Evolutionary conservation across 2,113 vertebrate genomes (phyloP).

Genomic region (Corydoras sp.): DNA sequence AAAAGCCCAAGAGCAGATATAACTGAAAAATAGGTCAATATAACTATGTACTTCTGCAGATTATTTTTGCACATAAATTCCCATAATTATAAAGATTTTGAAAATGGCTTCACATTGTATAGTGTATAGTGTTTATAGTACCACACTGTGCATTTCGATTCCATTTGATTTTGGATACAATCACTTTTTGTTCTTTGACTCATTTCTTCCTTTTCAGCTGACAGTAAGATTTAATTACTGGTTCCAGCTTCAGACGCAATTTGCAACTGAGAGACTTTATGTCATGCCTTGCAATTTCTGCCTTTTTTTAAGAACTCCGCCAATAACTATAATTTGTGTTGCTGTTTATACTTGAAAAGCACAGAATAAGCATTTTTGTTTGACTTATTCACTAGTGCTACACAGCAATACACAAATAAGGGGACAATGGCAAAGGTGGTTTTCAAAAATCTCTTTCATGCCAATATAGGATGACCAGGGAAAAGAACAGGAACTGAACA

Average conservation of each 20-base stretch:
- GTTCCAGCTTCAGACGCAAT: too few species aligned
- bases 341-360: constrained; percentile 44
- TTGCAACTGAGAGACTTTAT: background rate
- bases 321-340: constrained; percentile 16
- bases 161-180: constrained; percentile 34
- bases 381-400: constrained; percentile 40
- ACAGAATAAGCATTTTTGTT: constrained; percentile 37
- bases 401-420: constrained; percentile 42
- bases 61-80: constrained; percentile 69
- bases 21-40: constrained; percentile 48
- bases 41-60: constrained; percentile 60
- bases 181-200: constrained; percentile 17
- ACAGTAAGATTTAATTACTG: constrained; percentile 26
- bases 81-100: constrained; percentile 29
- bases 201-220: constrained; percentile 26
- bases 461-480: constrained; percentile 16
- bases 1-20: constrained; percentile 42
- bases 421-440: constrained; percentile 19
- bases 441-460: constrained; percentile 26
- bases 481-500: constrained; percentile 1
- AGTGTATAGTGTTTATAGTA: constrained; percentile 37
- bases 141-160: constrained; percentile 34
- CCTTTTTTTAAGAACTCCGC: constrained; percentile 5
- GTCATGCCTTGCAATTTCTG: constrained; percentile 13
- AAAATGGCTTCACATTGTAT: constrained; percentile 37